Evolutionary conservation across 2,888 invertebrate genomes (phyloP).

Genomic region (Drosophila koepferae): DNA sequence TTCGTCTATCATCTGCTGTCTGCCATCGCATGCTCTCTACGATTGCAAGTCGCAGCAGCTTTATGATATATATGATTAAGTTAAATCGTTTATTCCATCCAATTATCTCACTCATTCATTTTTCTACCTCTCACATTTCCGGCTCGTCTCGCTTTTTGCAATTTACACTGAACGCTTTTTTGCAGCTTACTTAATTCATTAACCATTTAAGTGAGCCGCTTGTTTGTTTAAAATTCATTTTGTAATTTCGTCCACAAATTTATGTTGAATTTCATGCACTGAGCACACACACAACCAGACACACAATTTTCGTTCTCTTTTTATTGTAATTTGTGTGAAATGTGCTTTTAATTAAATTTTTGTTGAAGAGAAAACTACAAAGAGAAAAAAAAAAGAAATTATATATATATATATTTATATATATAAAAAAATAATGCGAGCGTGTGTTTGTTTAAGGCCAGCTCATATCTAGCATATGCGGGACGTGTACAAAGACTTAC

Average conservation of each 20-base stretch:
- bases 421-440: constrained; percentile 12
- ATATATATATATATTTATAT: background rate
- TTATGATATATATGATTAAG: constrained; percentile 3
- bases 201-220: constrained; percentile 24
- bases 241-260: constrained; percentile 52
- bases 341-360: constrained; percentile 65
- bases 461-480: constrained; percentile 14
- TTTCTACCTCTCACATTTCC: background rate
- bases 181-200: constrained; percentile 25
- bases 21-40: background rate
- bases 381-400: constrained; percentile 19
- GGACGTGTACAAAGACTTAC: background rate
- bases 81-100: constrained; percentile 1
- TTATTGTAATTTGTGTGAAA: constrained; percentile 32
- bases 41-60: background rate
- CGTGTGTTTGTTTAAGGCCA: constrained; percentile 27
- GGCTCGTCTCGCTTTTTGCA: background rate
- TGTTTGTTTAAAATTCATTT: constrained; percentile 46
- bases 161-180: constrained; percentile 3
- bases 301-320: constrained; percentile 8
- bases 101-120: background rate
- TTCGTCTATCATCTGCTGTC: background rate
- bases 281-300: constrained; percentile 12
- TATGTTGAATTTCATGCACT: constrained; percentile 33
- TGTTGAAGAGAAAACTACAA: constrained; percentile 13